Conservation (phyloP, 2,797 vertebrate genomes). For the Novumbra hubbsi region DNA sequence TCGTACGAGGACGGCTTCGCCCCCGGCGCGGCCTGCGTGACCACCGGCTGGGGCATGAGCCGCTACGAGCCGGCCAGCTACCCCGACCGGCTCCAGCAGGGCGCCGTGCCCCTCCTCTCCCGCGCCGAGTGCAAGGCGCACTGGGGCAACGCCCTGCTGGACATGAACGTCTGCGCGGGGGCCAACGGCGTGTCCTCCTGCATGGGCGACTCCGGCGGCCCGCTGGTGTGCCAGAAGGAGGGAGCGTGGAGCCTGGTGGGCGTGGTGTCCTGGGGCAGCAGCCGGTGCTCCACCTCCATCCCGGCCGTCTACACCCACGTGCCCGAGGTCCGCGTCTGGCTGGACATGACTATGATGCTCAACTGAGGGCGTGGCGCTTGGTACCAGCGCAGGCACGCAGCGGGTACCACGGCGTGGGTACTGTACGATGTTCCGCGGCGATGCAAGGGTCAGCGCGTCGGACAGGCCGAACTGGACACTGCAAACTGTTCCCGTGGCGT, state of each 20-base stretch:
- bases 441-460: too few relatives aligned
- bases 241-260: conserved; percentile 57
- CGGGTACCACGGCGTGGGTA: too few relatives aligned
- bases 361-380: conserved; percentile 58
- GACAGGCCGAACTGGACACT: too few relatives aligned
- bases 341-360: conserved; percentile 66
- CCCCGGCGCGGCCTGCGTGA: conserved; percentile 49
- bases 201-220: conserved; percentile 38
- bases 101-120: conserved; percentile 78
- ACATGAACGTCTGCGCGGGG: conserved; percentile 80
- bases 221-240: neutral
- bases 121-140: conserved; percentile 68
- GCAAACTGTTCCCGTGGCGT: too few relatives aligned
- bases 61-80: conserved; percentile 62
- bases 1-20: conserved; percentile 32
- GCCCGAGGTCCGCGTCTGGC: conserved; percentile 70
- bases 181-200: conserved; percentile 79
- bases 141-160: conserved; percentile 76
- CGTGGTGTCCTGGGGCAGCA: conserved; percentile 82
- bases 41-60: conserved; percentile 56
- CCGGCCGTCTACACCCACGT: conserved; percentile 74
- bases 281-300: conserved; percentile 55
- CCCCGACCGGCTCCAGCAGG: conserved; percentile 78
- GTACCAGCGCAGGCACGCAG: too few relatives aligned
- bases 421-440: too few relatives aligned